Conservation (phyloP, 2,113 vertebrate species). For the Protobothrops mucrosquamatus region DNA sequence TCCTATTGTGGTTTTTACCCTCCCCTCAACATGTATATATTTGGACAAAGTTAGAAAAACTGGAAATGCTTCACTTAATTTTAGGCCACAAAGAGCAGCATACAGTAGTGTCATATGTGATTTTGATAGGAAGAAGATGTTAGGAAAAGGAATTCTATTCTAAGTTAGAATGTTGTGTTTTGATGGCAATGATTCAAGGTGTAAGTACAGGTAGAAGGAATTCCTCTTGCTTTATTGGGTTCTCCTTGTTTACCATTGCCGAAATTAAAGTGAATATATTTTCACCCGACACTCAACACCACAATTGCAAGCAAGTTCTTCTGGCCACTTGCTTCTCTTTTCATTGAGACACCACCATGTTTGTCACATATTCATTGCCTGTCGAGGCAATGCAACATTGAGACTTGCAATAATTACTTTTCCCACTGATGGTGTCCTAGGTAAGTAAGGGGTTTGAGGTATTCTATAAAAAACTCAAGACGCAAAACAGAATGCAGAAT, state of each 20-base stretch:
- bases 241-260: neutral
- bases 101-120: neutral
- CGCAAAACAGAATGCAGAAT: neutral
- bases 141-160: neutral
- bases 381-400: neutral
- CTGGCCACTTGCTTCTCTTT: neutral
- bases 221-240: neutral
- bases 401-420: neutral
- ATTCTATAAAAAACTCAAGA: neutral
- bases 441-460: neutral
- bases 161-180: neutral
- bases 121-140: neutral
- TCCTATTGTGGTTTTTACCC: neutral
- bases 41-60: constrained; percentile 4
- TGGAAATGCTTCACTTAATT: neutral
- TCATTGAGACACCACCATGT: neutral
- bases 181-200: neutral
- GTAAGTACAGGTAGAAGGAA: neutral
- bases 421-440: neutral
- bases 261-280: neutral
- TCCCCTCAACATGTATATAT: neutral
- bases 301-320: neutral
- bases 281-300: neutral
- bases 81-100: neutral
- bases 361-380: neutral